Conservation (phyloP, 2,888 invertebrate genomes). For the Drosophila multiciliata region DNA sequence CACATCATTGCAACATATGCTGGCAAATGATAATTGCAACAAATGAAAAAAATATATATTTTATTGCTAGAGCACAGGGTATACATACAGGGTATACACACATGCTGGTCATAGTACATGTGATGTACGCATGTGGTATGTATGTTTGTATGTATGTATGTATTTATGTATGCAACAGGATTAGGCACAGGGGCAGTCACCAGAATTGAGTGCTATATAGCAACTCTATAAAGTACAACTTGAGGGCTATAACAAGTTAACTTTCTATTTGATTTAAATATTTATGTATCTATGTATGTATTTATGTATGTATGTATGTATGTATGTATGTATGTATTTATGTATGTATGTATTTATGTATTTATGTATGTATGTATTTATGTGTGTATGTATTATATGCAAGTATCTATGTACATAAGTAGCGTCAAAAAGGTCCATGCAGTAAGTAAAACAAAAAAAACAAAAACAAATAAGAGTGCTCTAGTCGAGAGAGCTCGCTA, state of each 20-base stretch:
- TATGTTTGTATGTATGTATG: not conserved
- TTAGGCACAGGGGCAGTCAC: constrained; percentile 25
- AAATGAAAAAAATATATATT: not conserved
- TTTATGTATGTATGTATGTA: not conserved
- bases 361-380: not conserved
- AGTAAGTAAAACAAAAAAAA: not conserved
- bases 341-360: constrained; percentile 1
- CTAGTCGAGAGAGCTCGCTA: not conserved
- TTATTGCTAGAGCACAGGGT: constrained; percentile 6
- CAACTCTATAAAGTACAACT: constrained; percentile 11
- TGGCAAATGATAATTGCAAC: constrained; percentile 24
- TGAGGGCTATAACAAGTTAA: constrained; percentile 4
- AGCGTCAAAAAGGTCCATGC: constrained; percentile 27
- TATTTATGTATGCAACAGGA: constrained; percentile 1
- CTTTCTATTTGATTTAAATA: constrained; percentile 10
- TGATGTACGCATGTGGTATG: not conserved
- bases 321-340: not conserved
- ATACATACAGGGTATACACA: not conserved
- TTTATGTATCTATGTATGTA: not conserved
- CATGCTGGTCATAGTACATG: not conserved
- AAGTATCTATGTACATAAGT: constrained; percentile 7
- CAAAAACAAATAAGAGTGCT: not conserved
- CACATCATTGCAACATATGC: not conserved
- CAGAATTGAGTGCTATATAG: constrained; percentile 5
- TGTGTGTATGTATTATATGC: not conserved